Evolutionary conservation across 2,888 invertebrate genomes (phyloP), one percentile per base, ranked within the genome.

Genomic region (Temnothorax ravouxi): DNA sequence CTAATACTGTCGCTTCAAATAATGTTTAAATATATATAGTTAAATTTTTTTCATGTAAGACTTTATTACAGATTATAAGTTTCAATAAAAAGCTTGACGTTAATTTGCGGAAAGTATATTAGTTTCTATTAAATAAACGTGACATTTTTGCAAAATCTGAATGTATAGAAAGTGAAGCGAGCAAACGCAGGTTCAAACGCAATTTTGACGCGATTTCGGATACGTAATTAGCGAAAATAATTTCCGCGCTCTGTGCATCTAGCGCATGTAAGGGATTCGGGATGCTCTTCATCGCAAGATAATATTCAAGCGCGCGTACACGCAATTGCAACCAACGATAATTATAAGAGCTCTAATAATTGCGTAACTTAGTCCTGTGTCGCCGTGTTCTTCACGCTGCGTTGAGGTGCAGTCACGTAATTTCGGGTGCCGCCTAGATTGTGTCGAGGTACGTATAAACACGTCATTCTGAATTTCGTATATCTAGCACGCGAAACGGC

Each of bases 301-400:
- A 80, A 80, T 71, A 47, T 34, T 44, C 44, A 18, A 59, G 13
- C 47, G 21, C 4, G 34, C 3, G 34, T 18, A 15, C 64, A n/a
- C 25, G 47, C 67, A 52, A 56, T 47, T 69, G 34, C 18, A 59
- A 71, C 47, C 5, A 80, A 80, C 11, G 71, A 71, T 71, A 47
- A 80, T 79, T 44, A 59, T 59, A 69, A 79, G 38, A 59, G 79
- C 50, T 34, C 59, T 71, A 25, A 80, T 59, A 61, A 80, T 80
- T 71, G 21, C 69, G 21, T 18, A 47, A 34, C 18, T 59, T 25
- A 44, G 56, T 29, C 29, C 6, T 34, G 47, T 18, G 54, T 67
- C 56, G 56, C 29, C 21, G 44, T 34, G 34, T 34, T 34, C 34
- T 34, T 34, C 34, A 34, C 34, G 21, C 15, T 8, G n/a, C 44